These are phyloP conservation scores for Scylla paramamosain DNA, from an alignment of 1,140 invertebrate species.

Conservation along the genomic window DNA sequence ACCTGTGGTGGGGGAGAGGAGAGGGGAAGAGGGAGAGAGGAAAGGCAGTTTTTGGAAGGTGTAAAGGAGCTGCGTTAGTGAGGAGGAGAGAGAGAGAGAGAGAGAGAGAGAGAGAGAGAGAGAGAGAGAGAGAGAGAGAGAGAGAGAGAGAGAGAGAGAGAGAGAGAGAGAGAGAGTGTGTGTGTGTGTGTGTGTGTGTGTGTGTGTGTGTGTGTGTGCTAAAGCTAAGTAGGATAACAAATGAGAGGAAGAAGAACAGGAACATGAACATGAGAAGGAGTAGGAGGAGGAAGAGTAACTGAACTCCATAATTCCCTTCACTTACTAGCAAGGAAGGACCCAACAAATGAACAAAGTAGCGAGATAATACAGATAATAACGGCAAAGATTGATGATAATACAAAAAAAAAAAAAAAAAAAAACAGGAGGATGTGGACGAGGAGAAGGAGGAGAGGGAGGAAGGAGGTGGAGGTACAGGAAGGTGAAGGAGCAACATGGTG, in stretches of 20 bases:
- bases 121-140: background rate
- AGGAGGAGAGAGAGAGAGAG: background rate
- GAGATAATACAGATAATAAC: too few species aligned
- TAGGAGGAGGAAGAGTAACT: too few species aligned
- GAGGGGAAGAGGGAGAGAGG: background rate
- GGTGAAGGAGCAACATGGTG: background rate
- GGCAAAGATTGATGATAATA: too few species aligned
- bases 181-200: too few species aligned
- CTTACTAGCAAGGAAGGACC: too few species aligned
- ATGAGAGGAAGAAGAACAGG: too few species aligned
- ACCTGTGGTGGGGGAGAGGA: background rate
- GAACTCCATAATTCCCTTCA: too few species aligned
- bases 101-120: slow-evolving; percentile 30
- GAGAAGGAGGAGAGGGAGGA: background rate
- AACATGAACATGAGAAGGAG: too few species aligned
- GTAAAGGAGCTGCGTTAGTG: background rate
- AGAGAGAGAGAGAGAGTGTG: slow-evolving; percentile 22
- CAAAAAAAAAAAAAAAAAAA: background rate
- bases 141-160: background rate
- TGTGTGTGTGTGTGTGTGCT: slow-evolving; percentile 14
- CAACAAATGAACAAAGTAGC: too few species aligned
- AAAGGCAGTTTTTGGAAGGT: background rate
- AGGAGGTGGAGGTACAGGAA: background rate
- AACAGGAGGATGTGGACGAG: background rate
- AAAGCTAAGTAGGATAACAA: too few species aligned